Conservation (phyloP, 2,113 vertebrate genomes). For the Lanius ludovicianus region DNA sequence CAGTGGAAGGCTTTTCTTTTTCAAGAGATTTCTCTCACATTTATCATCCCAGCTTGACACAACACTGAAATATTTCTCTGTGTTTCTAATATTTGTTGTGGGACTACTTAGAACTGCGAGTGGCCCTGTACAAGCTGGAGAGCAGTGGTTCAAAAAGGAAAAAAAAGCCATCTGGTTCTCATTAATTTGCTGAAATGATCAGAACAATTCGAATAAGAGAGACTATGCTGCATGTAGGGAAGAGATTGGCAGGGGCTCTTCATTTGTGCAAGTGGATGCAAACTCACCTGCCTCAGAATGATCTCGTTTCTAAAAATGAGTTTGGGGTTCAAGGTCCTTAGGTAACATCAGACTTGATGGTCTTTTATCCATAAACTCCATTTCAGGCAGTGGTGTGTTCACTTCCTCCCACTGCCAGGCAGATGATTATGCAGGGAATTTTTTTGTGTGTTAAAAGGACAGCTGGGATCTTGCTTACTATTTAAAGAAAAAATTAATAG, state of each 20-base stretch:
- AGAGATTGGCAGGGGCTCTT: not conserved
- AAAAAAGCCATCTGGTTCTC: not conserved
- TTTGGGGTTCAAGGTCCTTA: not conserved
- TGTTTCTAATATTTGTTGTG: not conserved
- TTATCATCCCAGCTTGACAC: not conserved
- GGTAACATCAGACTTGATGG: not conserved
- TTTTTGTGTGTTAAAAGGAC: not conserved
- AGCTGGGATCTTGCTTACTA: not conserved
- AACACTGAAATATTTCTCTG: not conserved
- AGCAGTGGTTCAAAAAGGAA: not conserved
- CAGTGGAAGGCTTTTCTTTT: not conserved
- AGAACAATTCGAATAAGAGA: not conserved
- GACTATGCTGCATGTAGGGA: not conserved
- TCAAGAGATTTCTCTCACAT: not conserved
- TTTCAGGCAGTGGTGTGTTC: not conserved
- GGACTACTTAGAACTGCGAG: not conserved
- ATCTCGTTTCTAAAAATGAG: not conserved
- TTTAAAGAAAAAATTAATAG: not conserved
- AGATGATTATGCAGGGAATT: not conserved
- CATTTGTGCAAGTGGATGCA: not conserved
- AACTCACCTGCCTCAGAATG: not conserved
- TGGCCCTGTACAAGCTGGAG: not conserved
- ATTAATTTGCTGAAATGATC: slow-evolving; percentile 31
- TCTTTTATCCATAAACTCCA: not conserved
- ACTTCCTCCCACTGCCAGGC: not conserved